These are phyloP conservation scores for Parotocinclus haroldoi DNA, from an alignment of 2,797 vertebrate genomes.

Conservation along the genomic window DNA sequence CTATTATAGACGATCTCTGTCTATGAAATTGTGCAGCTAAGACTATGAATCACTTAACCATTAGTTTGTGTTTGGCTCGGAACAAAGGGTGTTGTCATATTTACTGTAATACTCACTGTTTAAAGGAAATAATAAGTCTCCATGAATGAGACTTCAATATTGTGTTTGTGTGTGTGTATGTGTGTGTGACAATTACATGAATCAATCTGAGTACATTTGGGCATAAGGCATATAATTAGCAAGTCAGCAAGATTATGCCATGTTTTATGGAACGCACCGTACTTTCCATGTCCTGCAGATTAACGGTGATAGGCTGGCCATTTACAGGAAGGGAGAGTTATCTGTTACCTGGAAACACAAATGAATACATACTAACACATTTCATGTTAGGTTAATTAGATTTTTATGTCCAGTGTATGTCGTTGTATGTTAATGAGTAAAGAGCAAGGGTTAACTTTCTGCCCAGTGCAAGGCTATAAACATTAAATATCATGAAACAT, in stretches of 20 bases:
- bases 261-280: conserved; percentile 58
- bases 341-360: conserved; percentile 24
- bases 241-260: background rate
- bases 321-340: conserved; percentile 44
- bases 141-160: background rate
- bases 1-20: no score
- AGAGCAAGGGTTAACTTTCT: no score
- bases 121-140: background rate
- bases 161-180: conserved; percentile 8
- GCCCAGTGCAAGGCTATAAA: no score
- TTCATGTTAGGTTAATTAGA: no score
- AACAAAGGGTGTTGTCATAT: background rate
- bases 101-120: background rate
- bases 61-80: background rate
- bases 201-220: no score
- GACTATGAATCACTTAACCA: no score
- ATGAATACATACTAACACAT: background rate
- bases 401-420: no score
- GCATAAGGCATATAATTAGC: background rate
- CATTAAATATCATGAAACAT: no score
- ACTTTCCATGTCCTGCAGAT: conserved; percentile 64
- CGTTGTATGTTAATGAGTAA: no score
- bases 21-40: no score
- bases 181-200: conserved; percentile 15
- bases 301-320: conserved; percentile 37